Conservation (phyloP, 2,113 vertebrate genomes). For the Laticauda colubrina region DNA sequence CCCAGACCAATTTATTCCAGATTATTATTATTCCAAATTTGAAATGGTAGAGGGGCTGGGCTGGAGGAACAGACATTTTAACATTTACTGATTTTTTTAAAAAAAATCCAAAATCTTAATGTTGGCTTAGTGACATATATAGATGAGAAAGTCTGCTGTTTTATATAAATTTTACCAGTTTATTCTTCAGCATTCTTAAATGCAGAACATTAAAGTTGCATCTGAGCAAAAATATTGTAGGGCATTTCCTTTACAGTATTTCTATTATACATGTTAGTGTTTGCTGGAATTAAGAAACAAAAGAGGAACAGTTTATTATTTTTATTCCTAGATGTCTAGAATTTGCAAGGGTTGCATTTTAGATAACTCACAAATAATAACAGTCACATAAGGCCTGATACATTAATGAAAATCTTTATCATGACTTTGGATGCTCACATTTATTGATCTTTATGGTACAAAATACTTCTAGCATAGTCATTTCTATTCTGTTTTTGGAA, state of each 20-base stretch:
- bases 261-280: fast-evolving
- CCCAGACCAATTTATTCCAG: neutral
- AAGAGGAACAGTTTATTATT: slow-evolving; percentile 22
- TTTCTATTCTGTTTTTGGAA: neutral
- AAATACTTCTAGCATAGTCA: slow-evolving; percentile 13
- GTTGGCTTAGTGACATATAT: neutral
- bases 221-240: neutral
- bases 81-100: neutral
- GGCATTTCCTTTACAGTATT: neutral
- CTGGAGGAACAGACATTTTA: neutral
- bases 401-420: slow-evolving; percentile 33
- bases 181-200: neutral
- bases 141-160: neutral
- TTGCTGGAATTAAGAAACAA: slow-evolving; percentile 1
- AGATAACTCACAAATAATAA: slow-evolving; percentile 17
- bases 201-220: neutral
- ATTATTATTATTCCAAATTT: neutral
- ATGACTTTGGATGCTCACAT: slow-evolving; percentile 32
- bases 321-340: slow-evolving; percentile 17
- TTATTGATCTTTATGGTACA: neutral
- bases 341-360: slow-evolving; percentile 9
- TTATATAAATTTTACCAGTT: neutral
- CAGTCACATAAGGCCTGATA: slow-evolving; percentile 22
- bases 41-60: neutral
- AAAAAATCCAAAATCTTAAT: neutral